Evolutionary conservation across 2,888 invertebrate genomes (phyloP).

Genomic region (Nemotelus nigrinus): DNA sequence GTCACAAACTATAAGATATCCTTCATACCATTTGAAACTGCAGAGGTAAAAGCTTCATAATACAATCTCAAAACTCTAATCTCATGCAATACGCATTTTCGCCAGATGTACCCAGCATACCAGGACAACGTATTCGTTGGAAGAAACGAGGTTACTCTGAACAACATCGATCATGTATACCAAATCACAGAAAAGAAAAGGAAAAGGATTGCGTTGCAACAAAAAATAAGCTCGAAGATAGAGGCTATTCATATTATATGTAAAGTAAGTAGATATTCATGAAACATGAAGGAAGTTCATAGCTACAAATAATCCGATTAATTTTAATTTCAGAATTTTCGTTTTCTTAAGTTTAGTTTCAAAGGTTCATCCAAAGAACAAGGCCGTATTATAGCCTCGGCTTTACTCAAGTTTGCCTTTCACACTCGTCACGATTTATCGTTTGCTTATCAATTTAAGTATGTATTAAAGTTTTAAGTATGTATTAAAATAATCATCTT

Average conservation of each 20-base stretch:
- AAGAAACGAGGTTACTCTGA: slow-evolving; percentile 63
- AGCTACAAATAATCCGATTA: neutral
- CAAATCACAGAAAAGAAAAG: slow-evolving; percentile 60
- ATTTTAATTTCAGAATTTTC: slow-evolving; percentile 77
- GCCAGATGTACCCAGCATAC: slow-evolving; percentile 54
- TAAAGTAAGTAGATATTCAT: slow-evolving; percentile 54
- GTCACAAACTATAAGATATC: slow-evolving; percentile 94
- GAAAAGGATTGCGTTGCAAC: slow-evolving; percentile 61
- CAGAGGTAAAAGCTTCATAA: slow-evolving; percentile 42
- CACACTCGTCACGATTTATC: slow-evolving; percentile 85
- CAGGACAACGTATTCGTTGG: slow-evolving; percentile 62
- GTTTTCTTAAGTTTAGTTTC: slow-evolving; percentile 87
- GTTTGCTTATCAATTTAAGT: slow-evolving; percentile 90
- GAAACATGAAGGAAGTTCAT: neutral
- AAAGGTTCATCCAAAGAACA: slow-evolving; percentile 82
- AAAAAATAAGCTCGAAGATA: slow-evolving; percentile 62
- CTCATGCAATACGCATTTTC: neutral
- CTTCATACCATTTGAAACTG: slow-evolving; percentile 75
- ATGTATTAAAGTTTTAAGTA: slow-evolving; percentile 53
- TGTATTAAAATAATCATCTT: neutral
- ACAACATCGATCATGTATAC: slow-evolving; percentile 64
- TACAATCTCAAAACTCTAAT: neutral
- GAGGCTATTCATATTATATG: slow-evolving; percentile 63
- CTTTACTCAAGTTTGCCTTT: slow-evolving; percentile 86
- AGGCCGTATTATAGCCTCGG: slow-evolving; percentile 82